phyloP scores from a whole-genome alignment of 2,888 invertebrate genomes.

The Camptogramma bilineatum region DNA sequence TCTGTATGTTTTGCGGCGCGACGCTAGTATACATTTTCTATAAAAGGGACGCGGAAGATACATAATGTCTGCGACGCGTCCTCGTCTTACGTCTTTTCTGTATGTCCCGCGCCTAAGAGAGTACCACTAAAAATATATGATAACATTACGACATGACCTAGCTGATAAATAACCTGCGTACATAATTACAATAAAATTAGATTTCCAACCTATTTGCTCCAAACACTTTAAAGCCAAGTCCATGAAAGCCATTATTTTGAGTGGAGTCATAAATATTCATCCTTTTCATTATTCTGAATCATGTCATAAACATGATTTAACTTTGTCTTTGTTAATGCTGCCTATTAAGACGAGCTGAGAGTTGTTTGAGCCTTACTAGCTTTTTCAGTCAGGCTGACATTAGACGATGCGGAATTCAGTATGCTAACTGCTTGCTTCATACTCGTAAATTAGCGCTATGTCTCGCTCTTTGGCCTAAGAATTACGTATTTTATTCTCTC shows the following conservation, averaged over 20 bases:
- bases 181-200: conserved; percentile 34
- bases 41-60: too few species aligned
- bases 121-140: too few species aligned
- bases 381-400: not conserved
- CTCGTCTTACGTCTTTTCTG: too few species aligned
- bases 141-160: conserved; percentile 6
- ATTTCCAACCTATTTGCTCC: conserved; percentile 43
- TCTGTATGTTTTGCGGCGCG: too few species aligned
- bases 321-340: conserved; percentile 24
- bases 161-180: conserved; percentile 13
- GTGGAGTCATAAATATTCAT: conserved; percentile 44
- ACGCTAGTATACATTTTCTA: too few species aligned
- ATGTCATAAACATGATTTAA: conserved; percentile 36
- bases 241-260: conserved; percentile 38
- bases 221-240: conserved; percentile 46
- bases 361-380: not conserved
- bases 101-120: too few species aligned
- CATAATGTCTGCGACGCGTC: too few species aligned
- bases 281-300: conserved; percentile 33
- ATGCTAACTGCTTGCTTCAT: too few species aligned
- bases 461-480: too few species aligned
- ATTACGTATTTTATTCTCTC: too few species aligned
- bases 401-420: too few species aligned
- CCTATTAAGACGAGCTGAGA: conserved; percentile 11
- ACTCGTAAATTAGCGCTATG: too few species aligned